Evolutionary conservation across 2,113 vertebrate genomes (phyloP).

Genomic region (Hyla sarda): DNA sequence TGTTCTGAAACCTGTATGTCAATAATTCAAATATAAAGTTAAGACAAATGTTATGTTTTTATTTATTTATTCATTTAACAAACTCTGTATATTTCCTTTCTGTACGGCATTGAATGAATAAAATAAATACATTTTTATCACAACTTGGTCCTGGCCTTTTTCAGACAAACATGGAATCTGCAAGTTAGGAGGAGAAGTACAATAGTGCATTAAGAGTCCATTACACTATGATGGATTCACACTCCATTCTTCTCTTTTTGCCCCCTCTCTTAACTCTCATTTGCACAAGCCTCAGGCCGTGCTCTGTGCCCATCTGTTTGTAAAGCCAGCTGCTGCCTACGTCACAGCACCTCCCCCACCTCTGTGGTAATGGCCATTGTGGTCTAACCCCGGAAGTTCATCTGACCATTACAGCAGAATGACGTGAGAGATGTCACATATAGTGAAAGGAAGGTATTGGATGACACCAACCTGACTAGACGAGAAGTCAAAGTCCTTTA

Average conservation of each 20-base stretch:
- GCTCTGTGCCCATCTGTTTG: conserved; percentile 40
- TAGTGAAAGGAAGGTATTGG: not conserved
- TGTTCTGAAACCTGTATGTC: no score
- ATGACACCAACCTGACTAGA: not conserved
- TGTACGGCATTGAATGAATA: no score
- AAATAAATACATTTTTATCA: no score
- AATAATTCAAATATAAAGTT: no score
- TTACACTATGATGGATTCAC: conserved; percentile 2
- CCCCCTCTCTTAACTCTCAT: conserved; percentile 11
- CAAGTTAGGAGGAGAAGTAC: conserved; percentile 8
- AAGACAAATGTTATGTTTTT: no score
- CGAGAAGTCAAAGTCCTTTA: not conserved
- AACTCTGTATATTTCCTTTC: no score
- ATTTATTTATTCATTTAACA: no score
- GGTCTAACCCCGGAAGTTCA: conserved; percentile 6
- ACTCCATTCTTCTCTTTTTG: not conserved
- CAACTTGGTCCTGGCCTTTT: no score
- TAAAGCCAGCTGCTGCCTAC: conserved; percentile 8
- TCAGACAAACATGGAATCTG: not conserved
- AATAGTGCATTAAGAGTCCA: conserved; percentile 36
- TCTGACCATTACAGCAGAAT: not conserved
- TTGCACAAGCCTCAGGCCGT: conserved; percentile 47
- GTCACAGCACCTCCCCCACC: not conserved
- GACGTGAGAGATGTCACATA: not conserved
- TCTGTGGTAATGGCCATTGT: not conserved